Percentiles rank a stretch among this genome's conserved stretches.
These are phyloP conservation scores for Mastomys natalensis DNA, from an alignment of 2,113 vertebrate species.

Conservation along the genomic window DNA sequence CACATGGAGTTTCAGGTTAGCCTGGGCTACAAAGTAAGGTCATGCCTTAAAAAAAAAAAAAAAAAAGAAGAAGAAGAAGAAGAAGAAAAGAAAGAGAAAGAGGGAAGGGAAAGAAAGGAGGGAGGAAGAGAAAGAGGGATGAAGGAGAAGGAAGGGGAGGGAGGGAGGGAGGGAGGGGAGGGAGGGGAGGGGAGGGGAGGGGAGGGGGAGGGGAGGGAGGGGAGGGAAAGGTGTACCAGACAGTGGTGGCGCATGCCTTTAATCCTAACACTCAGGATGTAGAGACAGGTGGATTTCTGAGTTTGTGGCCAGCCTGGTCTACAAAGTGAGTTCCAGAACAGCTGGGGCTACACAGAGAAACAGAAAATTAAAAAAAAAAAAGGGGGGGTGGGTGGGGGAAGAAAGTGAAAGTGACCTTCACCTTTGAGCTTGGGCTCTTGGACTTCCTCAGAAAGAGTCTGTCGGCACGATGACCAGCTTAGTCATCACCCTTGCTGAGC, in stretches of 20 bases:
- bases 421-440: neutral
- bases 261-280: neutral
- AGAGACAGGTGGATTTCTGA: neutral
- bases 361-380: no score
- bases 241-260: neutral
- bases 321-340: neutral
- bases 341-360: neutral
- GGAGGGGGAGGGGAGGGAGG: rapidly evolving
- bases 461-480: neutral
- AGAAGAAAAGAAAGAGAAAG: no score
- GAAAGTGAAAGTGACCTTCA: neutral
- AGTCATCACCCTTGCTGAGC: neutral
- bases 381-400: no score
- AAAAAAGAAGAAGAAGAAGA: no score
- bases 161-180: rapidly evolving
- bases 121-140: rapidly evolving
- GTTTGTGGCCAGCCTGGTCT: neutral
- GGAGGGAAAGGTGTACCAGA: neutral
- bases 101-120: rapidly evolving
- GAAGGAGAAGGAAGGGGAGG: rapidly evolving
- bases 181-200: rapidly evolving
- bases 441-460: neutral
- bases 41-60: neutral
- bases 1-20: neutral
- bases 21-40: neutral